phyloP scores from a whole-genome alignment of 1,140 invertebrate species.

The Cotesia glomerata region DNA sequence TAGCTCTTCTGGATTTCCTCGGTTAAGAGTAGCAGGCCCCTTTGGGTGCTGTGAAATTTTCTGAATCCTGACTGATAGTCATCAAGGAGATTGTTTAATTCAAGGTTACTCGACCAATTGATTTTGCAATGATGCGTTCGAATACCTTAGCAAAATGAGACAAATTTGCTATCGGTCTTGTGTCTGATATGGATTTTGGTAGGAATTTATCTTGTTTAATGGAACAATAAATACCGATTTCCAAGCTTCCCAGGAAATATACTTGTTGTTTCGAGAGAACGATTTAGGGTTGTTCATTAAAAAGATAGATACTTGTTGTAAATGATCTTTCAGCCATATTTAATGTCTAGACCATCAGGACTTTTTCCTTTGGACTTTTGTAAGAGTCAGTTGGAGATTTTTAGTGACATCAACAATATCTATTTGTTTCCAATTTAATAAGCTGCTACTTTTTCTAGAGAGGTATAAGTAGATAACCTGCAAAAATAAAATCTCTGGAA shows the following conservation, averaged over 20 bases:
- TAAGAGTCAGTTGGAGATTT: too few species aligned
- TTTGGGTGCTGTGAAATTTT: too few species aligned
- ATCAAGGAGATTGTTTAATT: too few species aligned
- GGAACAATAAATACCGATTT: conserved; percentile 4
- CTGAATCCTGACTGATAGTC: too few species aligned
- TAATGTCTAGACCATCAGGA: not conserved
- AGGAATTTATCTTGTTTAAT: not conserved
- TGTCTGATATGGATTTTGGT: not conserved
- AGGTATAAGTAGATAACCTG: too few species aligned
- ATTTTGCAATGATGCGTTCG: not conserved
- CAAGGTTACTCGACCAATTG: too few species aligned
- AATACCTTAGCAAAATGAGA: not conserved
- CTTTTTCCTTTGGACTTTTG: not conserved
- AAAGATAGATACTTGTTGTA: not conserved
- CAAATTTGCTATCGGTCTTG: conserved; percentile 1
- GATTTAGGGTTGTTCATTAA: not conserved
- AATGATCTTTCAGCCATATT: not conserved
- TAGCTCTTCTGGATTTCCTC: too few species aligned
- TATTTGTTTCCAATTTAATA: too few species aligned
- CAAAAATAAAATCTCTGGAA: not conserved
- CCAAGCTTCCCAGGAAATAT: not conserved
- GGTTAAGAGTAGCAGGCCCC: too few species aligned
- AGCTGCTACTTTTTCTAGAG: too few species aligned
- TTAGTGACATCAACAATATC: not conserved
- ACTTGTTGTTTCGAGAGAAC: not conserved